Evolutionary conservation across 2,888 invertebrate genomes (phyloP), one percentile per base, ranked within the genome.

Genomic region (Apamea sordens): DNA sequence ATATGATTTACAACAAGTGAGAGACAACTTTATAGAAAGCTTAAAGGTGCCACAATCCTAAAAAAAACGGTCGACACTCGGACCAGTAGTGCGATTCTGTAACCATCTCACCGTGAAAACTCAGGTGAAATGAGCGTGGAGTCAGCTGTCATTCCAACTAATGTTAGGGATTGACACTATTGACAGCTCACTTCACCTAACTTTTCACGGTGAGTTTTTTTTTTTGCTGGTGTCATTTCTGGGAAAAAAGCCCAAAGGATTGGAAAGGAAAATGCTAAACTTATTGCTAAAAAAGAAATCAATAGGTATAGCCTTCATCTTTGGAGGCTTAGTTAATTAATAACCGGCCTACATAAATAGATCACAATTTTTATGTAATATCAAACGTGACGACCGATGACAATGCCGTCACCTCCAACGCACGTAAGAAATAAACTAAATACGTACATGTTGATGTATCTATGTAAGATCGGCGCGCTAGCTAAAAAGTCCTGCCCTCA

Each of bases 401-500:
- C 70, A 79, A 47, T 36, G 32, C 24, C 32, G 28, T 15, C 65
- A 70, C 36, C 59, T 59, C 36, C 36, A 32, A 67, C 68, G 6
- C 47, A 61, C 41, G 15, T 65, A 71, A 78, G 63, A 71, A 32
- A 83, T 73, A 81, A 79, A 74, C 53, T 47, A 86, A 85, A 80
- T 69, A 77, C 50, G n/a, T 44, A 69, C 63, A 56, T 65, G 21
- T 53, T 24, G 41, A 50, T 67, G 44, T 59, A 63, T 77, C 56
- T 77, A 76, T 69, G 72, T 74, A 80, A 83, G 77, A 81, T 79
- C 73, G 67, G 77, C 71, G 24, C 56, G 68, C 75, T 81, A 74
- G 81, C 80, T 28, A 83, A 85, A 84, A 76, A 80, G 75, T 65
- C 71, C 53, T 82, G 89, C 65, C 84, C 86, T 61, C 89, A 83